phyloP scores from a whole-genome alignment of 1,140 invertebrate species.

The Caenorhabditis brenneri region DNA sequence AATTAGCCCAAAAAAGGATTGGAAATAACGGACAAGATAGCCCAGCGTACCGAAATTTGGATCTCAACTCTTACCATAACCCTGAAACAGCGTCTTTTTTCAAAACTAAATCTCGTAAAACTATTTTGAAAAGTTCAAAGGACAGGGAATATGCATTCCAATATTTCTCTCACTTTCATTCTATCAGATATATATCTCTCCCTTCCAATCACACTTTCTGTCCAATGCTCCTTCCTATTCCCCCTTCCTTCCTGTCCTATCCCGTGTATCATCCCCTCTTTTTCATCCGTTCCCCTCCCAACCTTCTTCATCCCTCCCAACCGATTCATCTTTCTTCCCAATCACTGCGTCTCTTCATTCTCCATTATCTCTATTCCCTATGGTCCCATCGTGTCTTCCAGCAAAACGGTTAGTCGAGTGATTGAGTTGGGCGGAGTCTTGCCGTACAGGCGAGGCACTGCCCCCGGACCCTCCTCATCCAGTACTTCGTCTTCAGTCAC shows the following conservation, averaged over 20 bases:
- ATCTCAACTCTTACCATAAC: no score
- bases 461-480: background rate
- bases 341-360: background rate
- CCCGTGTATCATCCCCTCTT: background rate
- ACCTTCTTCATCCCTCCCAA: background rate
- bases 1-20: no score
- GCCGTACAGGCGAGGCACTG: constrained; percentile 33
- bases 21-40: no score
- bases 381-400: background rate
- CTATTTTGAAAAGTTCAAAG: no score
- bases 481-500: background rate
- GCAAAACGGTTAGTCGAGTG: constrained; percentile 41
- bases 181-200: background rate
- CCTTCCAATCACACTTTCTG: background rate
- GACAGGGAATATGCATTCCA: no score
- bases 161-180: background rate
- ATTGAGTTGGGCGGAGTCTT: constrained; percentile 17
- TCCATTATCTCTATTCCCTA: background rate
- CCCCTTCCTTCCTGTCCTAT: background rate
- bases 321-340: constrained; percentile 23
- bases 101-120: no score
- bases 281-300: constrained; percentile 15
- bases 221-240: background rate
- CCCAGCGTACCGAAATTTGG: no score
- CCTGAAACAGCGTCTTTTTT: no score